Evolutionary conservation across 2,888 invertebrate genomes (phyloP), one percentile per base, ranked within the genome.

Genomic region (Gisinianus flammeolus): DNA sequence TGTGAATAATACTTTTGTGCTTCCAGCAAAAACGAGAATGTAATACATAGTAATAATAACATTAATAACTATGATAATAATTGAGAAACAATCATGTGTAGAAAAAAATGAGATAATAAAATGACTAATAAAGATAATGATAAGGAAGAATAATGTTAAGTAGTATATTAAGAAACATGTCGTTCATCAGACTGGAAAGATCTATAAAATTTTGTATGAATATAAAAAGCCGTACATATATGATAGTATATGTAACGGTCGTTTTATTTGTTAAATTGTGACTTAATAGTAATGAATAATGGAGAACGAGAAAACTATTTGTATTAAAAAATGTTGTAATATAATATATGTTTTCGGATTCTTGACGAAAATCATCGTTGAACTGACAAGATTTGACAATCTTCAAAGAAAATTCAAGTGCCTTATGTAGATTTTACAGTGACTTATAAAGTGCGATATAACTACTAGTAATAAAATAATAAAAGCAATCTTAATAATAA

Each of bases 341-440:
- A n/a, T n/a, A n/a, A n/a, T n/a, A 44, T 6, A 16, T 44, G 22
- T 58, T 56, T 56, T 58, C 56, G 8, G 56, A 58, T 58, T 22
- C 22, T 58, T 58, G 22, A 58, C 44, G 56, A 58, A n/a, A 58
- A 58, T 22, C 24, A 24, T 58, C 8, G 22, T 22, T 58, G 24
- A 58, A 58, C 56, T 44, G 44, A 44, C 44, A 44, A 44, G 24
- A n/a, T 58, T 58, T 58, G 56, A 58, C 72, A 58, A 58, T 72
- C 56, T 58, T n/a, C n/a, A 30, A 30, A 62, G 12, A 30, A 73
- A 73, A 73, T 72, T 58, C 72, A 73, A 73, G 73, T 73, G 73
- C 73, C 73, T 73, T 73, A 73, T 30, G 12, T 44, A 44, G 44
- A 44, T 44, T 44, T 44, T 44, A 44, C 19, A 44, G 44, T 44